These are phyloP conservation scores for Doryteuthis pealeii DNA, from an alignment of 1,140 invertebrate species.

Conservation along the genomic window DNA sequence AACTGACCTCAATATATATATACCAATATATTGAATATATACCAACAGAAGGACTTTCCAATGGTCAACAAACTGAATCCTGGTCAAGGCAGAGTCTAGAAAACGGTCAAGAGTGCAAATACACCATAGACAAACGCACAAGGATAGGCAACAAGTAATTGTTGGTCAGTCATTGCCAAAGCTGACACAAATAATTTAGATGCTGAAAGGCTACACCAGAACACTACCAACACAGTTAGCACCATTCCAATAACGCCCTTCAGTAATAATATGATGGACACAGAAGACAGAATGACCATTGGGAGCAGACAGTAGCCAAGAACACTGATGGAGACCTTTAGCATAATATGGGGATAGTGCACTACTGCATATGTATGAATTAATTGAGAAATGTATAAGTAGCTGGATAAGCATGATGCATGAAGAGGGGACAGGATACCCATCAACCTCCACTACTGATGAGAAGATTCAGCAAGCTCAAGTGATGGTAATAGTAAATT, in stretches of 20 bases:
- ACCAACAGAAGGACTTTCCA: too few species aligned
- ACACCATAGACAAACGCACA: constrained; percentile 94
- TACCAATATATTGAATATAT: too few species aligned
- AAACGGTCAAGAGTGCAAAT: constrained; percentile 90
- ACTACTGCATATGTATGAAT: too few species aligned
- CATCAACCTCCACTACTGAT: too few species aligned
- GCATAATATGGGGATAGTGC: too few species aligned
- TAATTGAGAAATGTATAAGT: too few species aligned
- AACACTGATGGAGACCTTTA: constrained; percentile 88
- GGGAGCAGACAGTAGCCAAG: constrained; percentile 94
- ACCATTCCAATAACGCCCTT: constrained; percentile 74
- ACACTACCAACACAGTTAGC: constrained; percentile 73
- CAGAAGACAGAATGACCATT: constrained; percentile 81
- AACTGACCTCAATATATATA: too few species aligned
- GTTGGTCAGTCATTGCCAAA: constrained; percentile 85
- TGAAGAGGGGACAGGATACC: too few species aligned
- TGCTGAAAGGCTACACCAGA: constrained; percentile 90
- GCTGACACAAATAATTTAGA: constrained; percentile 92
- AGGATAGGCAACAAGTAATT: constrained; percentile 87
- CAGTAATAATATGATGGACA: constrained; percentile 80
- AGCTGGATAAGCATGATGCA: too few species aligned
- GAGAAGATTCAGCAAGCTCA: too few species aligned
- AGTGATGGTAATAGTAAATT: too few species aligned
- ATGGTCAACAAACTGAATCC: too few species aligned
- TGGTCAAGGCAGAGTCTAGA: constrained; percentile 62